These are phyloP conservation scores for Siniperca obscura DNA, from an alignment of 2,797 vertebrate species.

Conservation along the genomic window DNA sequence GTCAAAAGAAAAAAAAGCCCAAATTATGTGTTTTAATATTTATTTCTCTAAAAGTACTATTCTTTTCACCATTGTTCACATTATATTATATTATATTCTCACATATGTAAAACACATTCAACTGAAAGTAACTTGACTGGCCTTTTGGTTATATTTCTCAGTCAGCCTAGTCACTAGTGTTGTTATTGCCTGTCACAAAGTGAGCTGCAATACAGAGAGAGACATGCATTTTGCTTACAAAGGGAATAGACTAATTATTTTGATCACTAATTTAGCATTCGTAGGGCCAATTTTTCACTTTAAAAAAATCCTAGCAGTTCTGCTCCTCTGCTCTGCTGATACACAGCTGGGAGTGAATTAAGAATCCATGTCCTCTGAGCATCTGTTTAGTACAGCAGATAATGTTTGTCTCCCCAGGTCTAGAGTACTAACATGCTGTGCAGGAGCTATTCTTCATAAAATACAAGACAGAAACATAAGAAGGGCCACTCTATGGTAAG, in stretches of 20 bases:
- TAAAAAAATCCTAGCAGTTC: constrained; percentile 47
- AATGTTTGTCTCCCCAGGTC: constrained; percentile 46
- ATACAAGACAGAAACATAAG: constrained; percentile 22
- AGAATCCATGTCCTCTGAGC: constrained; percentile 62
- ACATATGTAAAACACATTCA: constrained; percentile 3
- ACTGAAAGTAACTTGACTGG: background rate
- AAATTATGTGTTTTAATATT: background rate
- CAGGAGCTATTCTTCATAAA: constrained; percentile 37
- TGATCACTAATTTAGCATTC: constrained; percentile 64
- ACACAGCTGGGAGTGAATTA: constrained; percentile 69
- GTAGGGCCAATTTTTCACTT: constrained; percentile 28
- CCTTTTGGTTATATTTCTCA: constrained; percentile 39
- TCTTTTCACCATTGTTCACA: background rate
- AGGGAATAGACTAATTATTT: constrained; percentile 63
- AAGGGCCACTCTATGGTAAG: too few relatives aligned
- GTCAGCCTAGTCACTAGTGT: constrained; percentile 2
- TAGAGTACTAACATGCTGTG: constrained; percentile 42
- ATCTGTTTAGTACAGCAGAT: constrained; percentile 63
- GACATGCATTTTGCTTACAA: constrained; percentile 31
- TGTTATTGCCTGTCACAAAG: constrained; percentile 48
- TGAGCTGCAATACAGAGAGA: constrained; percentile 41
- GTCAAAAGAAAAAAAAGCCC: background rate
- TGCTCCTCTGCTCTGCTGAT: constrained; percentile 56
- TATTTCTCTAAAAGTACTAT: background rate
- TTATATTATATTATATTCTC: background rate